Base-by-base conservation (phyloP, 1,140 invertebrate genomes). In the Armadillidium nasatum region DNA sequence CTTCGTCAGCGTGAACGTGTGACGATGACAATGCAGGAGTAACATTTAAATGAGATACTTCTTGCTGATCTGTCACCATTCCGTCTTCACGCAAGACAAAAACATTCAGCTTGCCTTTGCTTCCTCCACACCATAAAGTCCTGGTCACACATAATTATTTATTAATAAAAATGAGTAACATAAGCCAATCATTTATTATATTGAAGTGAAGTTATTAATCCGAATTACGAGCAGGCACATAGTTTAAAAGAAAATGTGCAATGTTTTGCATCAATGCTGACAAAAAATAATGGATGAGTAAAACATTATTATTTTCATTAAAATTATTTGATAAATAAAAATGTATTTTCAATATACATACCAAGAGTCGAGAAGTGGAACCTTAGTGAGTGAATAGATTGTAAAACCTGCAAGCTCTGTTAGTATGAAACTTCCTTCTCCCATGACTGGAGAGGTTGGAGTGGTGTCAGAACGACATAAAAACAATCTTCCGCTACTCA, bases 121-220 rank as follows among this genome's bases (percentile, higher is more conserved):
- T 88, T 83, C 92, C 91, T 0, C 92, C 93, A 76, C 90, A 90
- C 93, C 92, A 94, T 10, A 92, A 81, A 83, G 91, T 89, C 78
- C 88, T 88, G 67, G 76, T 60, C 11, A 45, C 33, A 67, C n/a
- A 54, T 19, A 71, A 44, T 66, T 71, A 72, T 77, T 68, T 46
- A 2, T 71, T 6, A 79, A 33, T 33, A 33, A 3, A 33, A 33
- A 33, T n/a, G n/a, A n/a, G n/a, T n/a, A n/a, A n/a, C n/a, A n/a
- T n/a, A n/a, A n/a, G n/a, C n/a, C n/a, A n/a, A n/a, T n/a, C n/a
- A n/a, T n/a, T n/a, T n/a, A n/a, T n/a, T n/a, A n/a, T n/a, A n/a
- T n/a, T n/a, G n/a, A n/a, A n/a, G n/a, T n/a, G n/a, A n/a, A n/a
- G n/a, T n/a, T n/a, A n/a, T n/a, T n/a, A n/a, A n/a, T n/a, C n/a